Evolutionary conservation across 1,140 invertebrate species (phyloP).

Genomic region (Protaetia brevitarsis): DNA sequence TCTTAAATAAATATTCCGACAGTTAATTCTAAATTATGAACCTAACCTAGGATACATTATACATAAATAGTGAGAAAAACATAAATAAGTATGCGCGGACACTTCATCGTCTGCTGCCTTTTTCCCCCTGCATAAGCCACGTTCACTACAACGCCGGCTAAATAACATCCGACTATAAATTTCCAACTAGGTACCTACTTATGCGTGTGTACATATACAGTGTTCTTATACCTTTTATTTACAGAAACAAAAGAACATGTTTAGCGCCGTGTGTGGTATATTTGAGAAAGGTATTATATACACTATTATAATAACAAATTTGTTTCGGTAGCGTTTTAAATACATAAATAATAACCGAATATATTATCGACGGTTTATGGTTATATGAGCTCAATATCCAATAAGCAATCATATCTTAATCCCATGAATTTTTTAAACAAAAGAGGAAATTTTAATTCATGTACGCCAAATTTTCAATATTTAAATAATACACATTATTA

Average conservation of each 20-base stretch:
- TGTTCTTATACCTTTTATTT: conserved; percentile 11
- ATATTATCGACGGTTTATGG: not conserved
- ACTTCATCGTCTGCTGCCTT: not conserved
- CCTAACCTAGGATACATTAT: conserved; percentile 23
- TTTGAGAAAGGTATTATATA: conserved; percentile 12
- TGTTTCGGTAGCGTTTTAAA: conserved; percentile 16
- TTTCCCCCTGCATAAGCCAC: not conserved
- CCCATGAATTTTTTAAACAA: not conserved
- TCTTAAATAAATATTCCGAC: conserved; percentile 23
- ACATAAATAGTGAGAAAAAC: conserved; percentile 17
- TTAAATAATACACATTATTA: too few relatives aligned
- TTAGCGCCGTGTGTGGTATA: conserved; percentile 17
- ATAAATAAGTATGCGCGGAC: conserved; percentile 9
- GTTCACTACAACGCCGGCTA: not conserved
- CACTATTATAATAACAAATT: conserved; percentile 18
- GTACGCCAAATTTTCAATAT: not conserved
- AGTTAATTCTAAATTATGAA: conserved; percentile 24
- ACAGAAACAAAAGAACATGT: conserved; percentile 18
- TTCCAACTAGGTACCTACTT: conserved; percentile 8
- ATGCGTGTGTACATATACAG: too few relatives aligned
- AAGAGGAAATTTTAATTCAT: too few relatives aligned
- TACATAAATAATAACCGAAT: conserved; percentile 17
- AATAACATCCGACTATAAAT: conserved; percentile 18
- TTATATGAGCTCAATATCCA: not conserved
- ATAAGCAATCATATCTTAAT: not conserved